Conservation (phyloP, 2,113 vertebrate species). For the Ciconia stormi region DNA sequence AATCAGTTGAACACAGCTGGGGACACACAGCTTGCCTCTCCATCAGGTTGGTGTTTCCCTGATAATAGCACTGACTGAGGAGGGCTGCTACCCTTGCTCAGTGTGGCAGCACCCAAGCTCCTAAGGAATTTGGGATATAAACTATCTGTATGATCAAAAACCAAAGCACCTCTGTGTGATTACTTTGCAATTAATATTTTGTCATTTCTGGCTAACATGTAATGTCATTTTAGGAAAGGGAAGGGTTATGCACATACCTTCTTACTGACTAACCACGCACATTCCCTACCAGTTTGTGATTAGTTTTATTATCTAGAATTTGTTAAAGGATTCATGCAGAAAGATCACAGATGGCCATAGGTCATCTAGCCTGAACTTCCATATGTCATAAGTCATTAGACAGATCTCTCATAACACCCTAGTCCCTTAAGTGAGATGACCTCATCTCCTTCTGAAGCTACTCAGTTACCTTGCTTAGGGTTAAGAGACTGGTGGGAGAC, state of each 20-base stretch:
- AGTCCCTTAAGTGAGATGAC: neutral
- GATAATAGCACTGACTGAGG: neutral
- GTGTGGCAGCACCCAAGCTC: neutral
- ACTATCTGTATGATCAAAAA: neutral
- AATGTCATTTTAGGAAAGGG: neutral
- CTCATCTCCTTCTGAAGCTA: neutral
- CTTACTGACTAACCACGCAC: neutral
- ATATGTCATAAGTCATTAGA: neutral
- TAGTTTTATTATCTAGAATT: neutral
- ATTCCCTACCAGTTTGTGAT: neutral
- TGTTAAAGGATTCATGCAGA: neutral
- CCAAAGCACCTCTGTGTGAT: neutral
- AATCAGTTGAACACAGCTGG: neutral
- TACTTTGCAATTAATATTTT: neutral
- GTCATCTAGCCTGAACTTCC: neutral
- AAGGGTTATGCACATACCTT: rapidly evolving
- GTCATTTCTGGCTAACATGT: neutral
- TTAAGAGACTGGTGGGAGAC: neutral
- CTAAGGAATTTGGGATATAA: neutral
- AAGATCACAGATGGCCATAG: neutral
- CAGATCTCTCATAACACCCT: neutral
- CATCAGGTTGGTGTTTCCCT: neutral
- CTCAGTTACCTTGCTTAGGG: neutral
- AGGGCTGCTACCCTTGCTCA: neutral
- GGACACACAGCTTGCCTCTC: neutral